phyloP scores from a whole-genome alignment of 1,140 invertebrate species.

The Solenopsis fugax region DNA sequence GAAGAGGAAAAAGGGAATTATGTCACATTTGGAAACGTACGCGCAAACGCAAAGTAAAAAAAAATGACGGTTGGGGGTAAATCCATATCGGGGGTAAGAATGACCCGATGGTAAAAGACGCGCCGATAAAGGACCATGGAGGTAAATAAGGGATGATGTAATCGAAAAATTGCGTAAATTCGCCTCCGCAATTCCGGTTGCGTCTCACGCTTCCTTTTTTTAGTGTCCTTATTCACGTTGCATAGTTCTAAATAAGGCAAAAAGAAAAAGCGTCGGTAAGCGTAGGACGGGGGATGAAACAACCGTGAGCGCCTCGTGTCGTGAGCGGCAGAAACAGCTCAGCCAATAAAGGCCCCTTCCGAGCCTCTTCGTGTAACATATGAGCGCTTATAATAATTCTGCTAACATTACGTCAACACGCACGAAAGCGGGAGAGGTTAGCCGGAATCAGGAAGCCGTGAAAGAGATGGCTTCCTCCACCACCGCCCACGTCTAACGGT shows the following conservation, averaged over 20 bases:
- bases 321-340: slow-evolving; percentile 29
- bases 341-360: not conserved
- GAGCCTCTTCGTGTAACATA: slow-evolving; percentile 11
- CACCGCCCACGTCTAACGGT: not conserved
- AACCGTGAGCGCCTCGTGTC: not conserved
- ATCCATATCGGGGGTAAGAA: slow-evolving; percentile 7
- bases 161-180: slow-evolving; percentile 54
- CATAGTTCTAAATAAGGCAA: slow-evolving; percentile 18
- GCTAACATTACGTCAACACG: slow-evolving; percentile 47
- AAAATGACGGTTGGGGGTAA: not conserved
- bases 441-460: slow-evolving; percentile 33
- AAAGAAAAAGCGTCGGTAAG: slow-evolving; percentile 13
- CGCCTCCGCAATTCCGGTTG: not conserved
- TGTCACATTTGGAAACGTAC: not conserved
- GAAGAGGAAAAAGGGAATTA: not conserved
- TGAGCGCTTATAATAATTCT: slow-evolving; percentile 47
- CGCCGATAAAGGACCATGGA: not conserved
- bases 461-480: not conserved
- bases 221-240: slow-evolving; percentile 28
- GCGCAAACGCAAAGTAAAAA: not conserved
- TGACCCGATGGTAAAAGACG: not conserved
- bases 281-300: slow-evolving; percentile 55
- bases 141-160: not conserved
- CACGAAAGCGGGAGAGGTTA: slow-evolving; percentile 8
- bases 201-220: not conserved